Base-by-base conservation (phyloP, 1,140 invertebrate genomes). In the Nixonia krombeini region DNA sequence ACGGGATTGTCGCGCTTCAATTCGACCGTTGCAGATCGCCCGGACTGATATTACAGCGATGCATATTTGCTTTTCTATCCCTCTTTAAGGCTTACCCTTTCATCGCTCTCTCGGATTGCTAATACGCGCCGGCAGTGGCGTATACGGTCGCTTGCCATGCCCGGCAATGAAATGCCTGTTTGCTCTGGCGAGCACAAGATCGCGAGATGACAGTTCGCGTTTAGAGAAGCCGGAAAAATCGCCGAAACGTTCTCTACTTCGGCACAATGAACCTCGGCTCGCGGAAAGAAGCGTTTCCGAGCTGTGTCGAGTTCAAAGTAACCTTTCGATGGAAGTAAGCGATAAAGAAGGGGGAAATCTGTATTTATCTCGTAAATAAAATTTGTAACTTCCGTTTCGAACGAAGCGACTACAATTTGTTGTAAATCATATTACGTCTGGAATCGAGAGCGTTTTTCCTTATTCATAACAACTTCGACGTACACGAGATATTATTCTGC, bases 91-190 rank as follows among this genome's bases (percentile, higher is more conserved):
- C n/a, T 44, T n/a, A n/a, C 21, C 7, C 12, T 44, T 45, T 26
- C 17, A 10, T 35, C 21, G 51, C n/a, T n/a, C 41, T 55, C 26
- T 13, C 18, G 21, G 25, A 45, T 28, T 28, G 26, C 13, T 55
- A 55, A 55, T 55, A 17, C 17, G 29, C 16, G 40, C 38, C 50
- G 29, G 23, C 41, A 50, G 37, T 29, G 15, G n/a, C n/a, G 26
- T 37, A 7, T 21, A 33, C 13, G 8, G 21, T 26, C n/a, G 13
- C 25, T 28, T 25, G 12, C 38, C 12, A 21, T 28, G 1, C n/a
- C 1, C 10, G 9, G 10, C 23, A 38, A 41, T 41, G 37, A 51
- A 29, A 41, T 41, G 37, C 37, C 31, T 41, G 49, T 51, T 51
- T 41, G 49, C 10, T 13, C 8, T 41, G 16, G 12, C 15, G n/a